Base-by-base conservation (phyloP, 2,113 vertebrate species). In the Thalassarche chlororhynchos region DNA sequence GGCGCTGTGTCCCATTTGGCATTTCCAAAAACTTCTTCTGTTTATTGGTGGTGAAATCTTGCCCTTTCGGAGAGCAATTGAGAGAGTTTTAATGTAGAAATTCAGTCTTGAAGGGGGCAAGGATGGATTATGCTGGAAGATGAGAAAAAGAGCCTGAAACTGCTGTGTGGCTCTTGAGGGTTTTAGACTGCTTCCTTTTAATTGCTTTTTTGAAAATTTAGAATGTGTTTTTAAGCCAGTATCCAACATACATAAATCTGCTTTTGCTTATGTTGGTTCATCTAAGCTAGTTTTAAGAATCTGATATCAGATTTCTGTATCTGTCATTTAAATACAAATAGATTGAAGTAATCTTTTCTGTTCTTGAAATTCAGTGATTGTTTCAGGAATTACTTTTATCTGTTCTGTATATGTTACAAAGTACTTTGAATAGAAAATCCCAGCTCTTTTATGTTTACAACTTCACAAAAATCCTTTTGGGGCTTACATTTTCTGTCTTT, bases 21-120 rank as follows among this genome's bases (percentile, higher is more conserved):
- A 66, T 84, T 94, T 92, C 40, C 46, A 42, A 58, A 93, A 93
- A 90, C 72, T 15, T 3, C 57, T 90, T 84, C 52, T 89, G 51
- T 92, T 94, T 89, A 83, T 92, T 88, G 77, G 61, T 94, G 79
- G 51, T 94, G 92, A 93, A 97, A 84, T 93, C 77, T 92, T 94
- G 65, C 49, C n/a, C 44, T 93, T 93, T 87, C 74, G 85, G 82
- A 89, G 38, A 74, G 65, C 54, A 80, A 10, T 17, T 95, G 79
- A 84, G 46, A 79, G 31, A 64, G 16, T 17, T 66, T 90, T 94
- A 79, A 70, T 89, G 66, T 66, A 64, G 75, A 88, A 94, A 89
- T 89, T 91, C 54, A 51, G 25, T 93, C 76, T 94, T 85, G 78
- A 96, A 88, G 29, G 42, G 26, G 16, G 19, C 42, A 81, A 82